A percentile compares a stretch with the other conserved stretches of the same genome.
These are phyloP conservation scores for Drosophila seclusa DNA, from an alignment of 2,888 invertebrate genomes.

Conservation along the genomic window DNA sequence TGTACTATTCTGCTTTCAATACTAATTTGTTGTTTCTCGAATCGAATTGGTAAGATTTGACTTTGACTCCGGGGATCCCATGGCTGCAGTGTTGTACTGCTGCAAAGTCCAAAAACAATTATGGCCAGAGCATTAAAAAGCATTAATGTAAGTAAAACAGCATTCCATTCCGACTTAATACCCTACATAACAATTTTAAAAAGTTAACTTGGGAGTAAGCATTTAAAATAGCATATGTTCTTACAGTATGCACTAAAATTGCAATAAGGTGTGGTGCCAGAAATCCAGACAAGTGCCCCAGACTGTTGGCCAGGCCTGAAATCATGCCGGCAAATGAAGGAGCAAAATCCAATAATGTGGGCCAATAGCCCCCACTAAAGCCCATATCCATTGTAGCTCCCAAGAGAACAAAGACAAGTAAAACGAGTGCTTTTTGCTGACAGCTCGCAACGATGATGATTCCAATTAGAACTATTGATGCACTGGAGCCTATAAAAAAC, in stretches of 20 bases:
- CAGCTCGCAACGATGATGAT: conserved; percentile 82
- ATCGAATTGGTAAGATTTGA: neutral
- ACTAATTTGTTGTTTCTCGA: conserved; percentile 4
- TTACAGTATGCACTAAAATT: conserved; percentile 82
- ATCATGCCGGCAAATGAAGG: conserved; percentile 85
- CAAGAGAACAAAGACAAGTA: conserved; percentile 79
- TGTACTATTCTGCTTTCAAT: neutral
- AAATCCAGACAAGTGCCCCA: conserved; percentile 85
- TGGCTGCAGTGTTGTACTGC: conserved; percentile 83
- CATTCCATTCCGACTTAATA: conserved; percentile 84
- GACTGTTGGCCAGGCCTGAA: conserved; percentile 85
- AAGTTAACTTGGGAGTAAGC: neutral
- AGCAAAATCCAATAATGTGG: conserved; percentile 85
- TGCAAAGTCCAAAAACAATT: conserved; percentile 83
- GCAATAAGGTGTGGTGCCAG: conserved; percentile 83
- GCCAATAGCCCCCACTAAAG: conserved; percentile 85
- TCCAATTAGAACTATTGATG: conserved; percentile 68
- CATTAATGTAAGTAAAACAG: conserved; percentile 83
- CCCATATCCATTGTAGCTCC: conserved; percentile 83
- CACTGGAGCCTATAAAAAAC: conserved; percentile 61
- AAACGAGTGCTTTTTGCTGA: conserved; percentile 78
- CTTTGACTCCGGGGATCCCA: conserved; percentile 81
- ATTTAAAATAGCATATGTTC: neutral
- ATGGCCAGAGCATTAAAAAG: conserved; percentile 81
- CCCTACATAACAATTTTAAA: conserved; percentile 74